Conservation (phyloP, 1,140 invertebrate species). For the Scaptomyza pallida region DNA sequence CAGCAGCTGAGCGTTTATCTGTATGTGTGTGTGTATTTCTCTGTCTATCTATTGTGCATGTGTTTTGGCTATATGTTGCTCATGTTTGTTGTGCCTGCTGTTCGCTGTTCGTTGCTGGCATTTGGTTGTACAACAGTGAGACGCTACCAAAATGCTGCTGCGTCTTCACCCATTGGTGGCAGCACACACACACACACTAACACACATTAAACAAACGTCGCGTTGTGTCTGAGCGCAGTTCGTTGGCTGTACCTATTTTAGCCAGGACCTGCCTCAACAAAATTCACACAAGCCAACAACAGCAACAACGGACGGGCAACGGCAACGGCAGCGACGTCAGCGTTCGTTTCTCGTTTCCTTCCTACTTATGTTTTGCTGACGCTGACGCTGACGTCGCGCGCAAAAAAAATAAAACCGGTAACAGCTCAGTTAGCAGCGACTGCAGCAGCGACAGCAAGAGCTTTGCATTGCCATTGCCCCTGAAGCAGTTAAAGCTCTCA, state of each 20-base stretch:
- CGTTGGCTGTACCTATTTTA: slow-evolving; percentile 84
- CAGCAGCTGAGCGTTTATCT: slow-evolving; percentile 7
- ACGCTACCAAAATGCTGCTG: slow-evolving; percentile 48
- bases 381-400: slow-evolving; percentile 36
- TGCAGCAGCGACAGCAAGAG: slow-evolving; percentile 3
- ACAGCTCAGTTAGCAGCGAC: slow-evolving; percentile 27
- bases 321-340: not conserved
- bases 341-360: slow-evolving; percentile 76
- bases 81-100: slow-evolving; percentile 67
- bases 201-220: slow-evolving; percentile 18
- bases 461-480: slow-evolving; percentile 26
- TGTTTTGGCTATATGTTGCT: slow-evolving; percentile 78
- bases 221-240: slow-evolving; percentile 69
- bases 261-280: slow-evolving; percentile 84
- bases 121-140: slow-evolving; percentile 53
- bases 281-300: slow-evolving; percentile 51
- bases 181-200: slow-evolving; percentile 39
- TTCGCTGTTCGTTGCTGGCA: slow-evolving; percentile 32
- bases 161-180: slow-evolving; percentile 75
- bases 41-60: slow-evolving; percentile 71
- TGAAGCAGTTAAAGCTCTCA: slow-evolving; percentile 11
- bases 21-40: slow-evolving; percentile 26
- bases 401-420: slow-evolving; percentile 54
- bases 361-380: slow-evolving; percentile 73
- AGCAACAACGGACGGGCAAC: slow-evolving; percentile 16